Percentiles rank a stretch among this genome's conserved stretches.
These are phyloP conservation scores for Zele albiditarsus DNA, from an alignment of 2,888 invertebrate species.

Conservation along the genomic window DNA sequence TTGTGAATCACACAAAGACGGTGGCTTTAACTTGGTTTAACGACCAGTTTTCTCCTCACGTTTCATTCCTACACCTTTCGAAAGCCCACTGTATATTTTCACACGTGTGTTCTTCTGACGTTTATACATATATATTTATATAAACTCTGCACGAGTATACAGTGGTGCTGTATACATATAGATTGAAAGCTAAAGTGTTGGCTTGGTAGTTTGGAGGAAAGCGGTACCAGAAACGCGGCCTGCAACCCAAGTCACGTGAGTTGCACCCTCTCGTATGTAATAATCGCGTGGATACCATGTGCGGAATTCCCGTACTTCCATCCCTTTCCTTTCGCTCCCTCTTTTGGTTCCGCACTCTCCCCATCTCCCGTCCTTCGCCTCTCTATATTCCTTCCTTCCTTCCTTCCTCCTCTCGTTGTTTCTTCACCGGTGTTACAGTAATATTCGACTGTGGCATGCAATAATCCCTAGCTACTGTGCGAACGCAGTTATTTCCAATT, in stretches of 20 bases:
- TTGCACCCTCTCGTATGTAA: constrained; percentile 30
- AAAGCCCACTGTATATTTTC: constrained; percentile 14
- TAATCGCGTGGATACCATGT: constrained; percentile 39
- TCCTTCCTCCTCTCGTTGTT: neutral
- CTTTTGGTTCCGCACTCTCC: neutral
- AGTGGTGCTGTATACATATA: neutral
- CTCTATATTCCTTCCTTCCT: neutral
- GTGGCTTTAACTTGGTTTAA: constrained; percentile 37
- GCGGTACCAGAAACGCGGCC: constrained; percentile 35
- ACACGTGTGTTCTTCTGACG: constrained; percentile 24
- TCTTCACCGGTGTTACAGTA: neutral
- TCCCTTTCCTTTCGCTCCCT: neutral
- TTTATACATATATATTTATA: constrained; percentile 2
- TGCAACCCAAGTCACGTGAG: constrained; percentile 39
- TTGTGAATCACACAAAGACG: constrained; percentile 6
- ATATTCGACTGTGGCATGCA: neutral
- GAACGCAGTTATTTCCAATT: neutral
- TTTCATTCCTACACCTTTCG: constrained; percentile 30
- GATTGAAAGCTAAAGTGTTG: constrained; percentile 27
- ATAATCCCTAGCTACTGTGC: neutral
- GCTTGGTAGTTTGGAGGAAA: constrained; percentile 31
- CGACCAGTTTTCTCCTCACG: constrained; percentile 19
- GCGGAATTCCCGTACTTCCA: constrained; percentile 25
- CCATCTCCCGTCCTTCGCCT: neutral
- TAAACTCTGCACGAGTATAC: neutral